Evolutionary conservation across 2,113 vertebrate species (phyloP).

Genomic region (Orycteropus afer): DNA sequence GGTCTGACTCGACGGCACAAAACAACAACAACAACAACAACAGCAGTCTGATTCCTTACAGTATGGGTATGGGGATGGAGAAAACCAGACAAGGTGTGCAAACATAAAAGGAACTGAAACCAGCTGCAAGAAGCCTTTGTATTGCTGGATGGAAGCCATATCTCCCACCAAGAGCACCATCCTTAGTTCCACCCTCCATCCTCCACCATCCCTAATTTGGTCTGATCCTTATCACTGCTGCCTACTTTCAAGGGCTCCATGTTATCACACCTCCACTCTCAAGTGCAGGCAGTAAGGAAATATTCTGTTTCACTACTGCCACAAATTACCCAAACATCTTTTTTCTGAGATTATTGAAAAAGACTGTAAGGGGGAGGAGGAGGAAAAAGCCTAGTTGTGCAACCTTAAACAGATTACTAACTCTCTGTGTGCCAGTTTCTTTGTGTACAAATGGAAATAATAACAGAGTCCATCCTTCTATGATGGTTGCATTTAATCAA

Average conservation of each 20-base stretch:
- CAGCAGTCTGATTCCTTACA: too few relatives aligned
- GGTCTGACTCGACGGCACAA: too few relatives aligned
- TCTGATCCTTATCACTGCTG: not conserved
- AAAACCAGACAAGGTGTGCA: not conserved
- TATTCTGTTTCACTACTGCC: not conserved
- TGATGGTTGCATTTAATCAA: not conserved
- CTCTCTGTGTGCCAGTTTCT: not conserved
- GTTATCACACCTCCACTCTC: not conserved
- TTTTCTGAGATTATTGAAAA: not conserved
- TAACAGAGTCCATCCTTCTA: not conserved
- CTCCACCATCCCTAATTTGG: not conserved
- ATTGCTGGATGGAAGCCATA: not conserved
- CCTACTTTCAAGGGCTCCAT: not conserved
- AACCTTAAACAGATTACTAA: not conserved
- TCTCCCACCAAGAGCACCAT: not conserved
- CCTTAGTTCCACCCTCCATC: not conserved
- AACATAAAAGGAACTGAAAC: not conserved
- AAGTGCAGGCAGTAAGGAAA: not conserved
- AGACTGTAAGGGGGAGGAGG: not conserved
- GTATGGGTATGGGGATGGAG: too few relatives aligned
- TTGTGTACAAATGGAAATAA: not conserved
- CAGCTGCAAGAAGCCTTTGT: not conserved
- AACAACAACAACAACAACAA: too few relatives aligned
- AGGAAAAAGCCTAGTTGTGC: not conserved
- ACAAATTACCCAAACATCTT: not conserved